A percentile compares a stretch with the other conserved stretches of the same genome.
These are phyloP conservation scores for Macrophya annulata DNA, from an alignment of 2,888 invertebrate species.

Conservation along the genomic window DNA sequence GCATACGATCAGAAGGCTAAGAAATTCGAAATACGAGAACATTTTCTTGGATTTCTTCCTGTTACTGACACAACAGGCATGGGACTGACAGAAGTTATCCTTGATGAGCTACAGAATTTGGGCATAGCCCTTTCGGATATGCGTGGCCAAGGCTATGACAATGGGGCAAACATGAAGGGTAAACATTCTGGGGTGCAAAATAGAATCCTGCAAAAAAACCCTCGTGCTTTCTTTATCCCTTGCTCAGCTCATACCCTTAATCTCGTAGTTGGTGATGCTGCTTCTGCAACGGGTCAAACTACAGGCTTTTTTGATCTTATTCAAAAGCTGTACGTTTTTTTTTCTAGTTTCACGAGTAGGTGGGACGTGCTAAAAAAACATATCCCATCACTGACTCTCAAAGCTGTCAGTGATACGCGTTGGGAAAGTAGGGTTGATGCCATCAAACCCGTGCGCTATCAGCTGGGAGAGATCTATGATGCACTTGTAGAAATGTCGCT, in stretches of 20 bases:
- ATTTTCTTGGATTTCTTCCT: slow-evolving; percentile 59
- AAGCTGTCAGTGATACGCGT: slow-evolving; percentile 62
- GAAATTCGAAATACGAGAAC: slow-evolving; percentile 53
- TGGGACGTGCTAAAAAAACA: slow-evolving; percentile 61
- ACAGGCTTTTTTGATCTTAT: slow-evolving; percentile 22
- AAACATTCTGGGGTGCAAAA: slow-evolving; percentile 57
- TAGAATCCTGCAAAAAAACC: slow-evolving; percentile 46
- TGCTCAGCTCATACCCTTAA: slow-evolving; percentile 57
- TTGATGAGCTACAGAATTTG: slow-evolving; percentile 56
- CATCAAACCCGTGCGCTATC: slow-evolving; percentile 60
- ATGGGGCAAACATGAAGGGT: slow-evolving; percentile 57
- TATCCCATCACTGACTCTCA: slow-evolving; percentile 61
- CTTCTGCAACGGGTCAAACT: slow-evolving; percentile 35
- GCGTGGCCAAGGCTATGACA: slow-evolving; percentile 58
- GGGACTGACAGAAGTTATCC: slow-evolving; percentile 48
- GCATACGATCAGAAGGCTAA: slow-evolving; percentile 56
- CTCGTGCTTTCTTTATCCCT: slow-evolving; percentile 56
- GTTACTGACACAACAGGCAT: slow-evolving; percentile 55
- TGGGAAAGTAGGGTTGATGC: slow-evolving; percentile 64
- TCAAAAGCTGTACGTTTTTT: slow-evolving; percentile 56
- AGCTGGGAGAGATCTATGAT: slow-evolving; percentile 61
- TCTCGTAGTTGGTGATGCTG: slow-evolving; percentile 57
- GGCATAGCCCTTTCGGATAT: slow-evolving; percentile 51
- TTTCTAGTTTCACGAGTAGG: slow-evolving; percentile 60
- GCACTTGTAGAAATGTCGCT: slow-evolving; percentile 59